These are phyloP conservation scores for Caenorhabditis sp. DNA, from an alignment of 2,888 invertebrate genomes.

Conservation along the genomic window DNA sequence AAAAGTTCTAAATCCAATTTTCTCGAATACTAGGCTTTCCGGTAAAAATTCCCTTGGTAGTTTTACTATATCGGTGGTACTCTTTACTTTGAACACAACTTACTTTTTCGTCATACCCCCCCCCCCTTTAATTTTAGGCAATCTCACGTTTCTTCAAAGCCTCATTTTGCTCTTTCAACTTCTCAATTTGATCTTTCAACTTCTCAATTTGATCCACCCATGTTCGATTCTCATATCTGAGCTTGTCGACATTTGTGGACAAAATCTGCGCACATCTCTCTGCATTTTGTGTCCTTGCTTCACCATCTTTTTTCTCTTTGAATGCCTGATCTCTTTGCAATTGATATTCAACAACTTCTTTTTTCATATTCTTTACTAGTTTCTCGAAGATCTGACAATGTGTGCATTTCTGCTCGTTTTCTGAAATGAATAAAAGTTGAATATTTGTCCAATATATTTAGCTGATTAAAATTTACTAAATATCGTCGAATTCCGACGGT, in stretches of 20 bases:
- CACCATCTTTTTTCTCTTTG: constrained; percentile 11
- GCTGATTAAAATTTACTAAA: too few species aligned
- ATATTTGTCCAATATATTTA: too few species aligned
- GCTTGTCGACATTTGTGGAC: constrained; percentile 19
- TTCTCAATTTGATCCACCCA: constrained; percentile 17
- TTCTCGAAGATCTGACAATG: constrained; percentile 24
- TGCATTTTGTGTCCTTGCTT: neutral
- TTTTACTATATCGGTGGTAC: too few species aligned
- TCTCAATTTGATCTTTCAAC: constrained; percentile 7
- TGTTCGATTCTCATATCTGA: constrained; percentile 24
- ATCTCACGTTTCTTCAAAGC: too few species aligned
- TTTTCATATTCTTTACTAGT: constrained; percentile 16
- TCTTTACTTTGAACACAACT: too few species aligned
- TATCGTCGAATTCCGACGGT: too few species aligned
- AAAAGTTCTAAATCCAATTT: too few species aligned
- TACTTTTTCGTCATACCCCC: too few species aligned
- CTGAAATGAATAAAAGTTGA: too few species aligned
- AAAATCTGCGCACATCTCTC: constrained; percentile 11
- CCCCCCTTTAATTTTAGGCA: too few species aligned
- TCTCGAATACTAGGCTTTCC: too few species aligned
- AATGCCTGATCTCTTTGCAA: constrained; percentile 9
- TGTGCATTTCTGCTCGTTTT: constrained; percentile 29
- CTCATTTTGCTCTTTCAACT: neutral
- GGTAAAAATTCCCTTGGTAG: too few species aligned
- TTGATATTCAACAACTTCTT: constrained; percentile 25